Evolutionary conservation across 2,113 vertebrate genomes (phyloP), one percentile per base, ranked within the genome.

Genomic region (Solea solea): DNA sequence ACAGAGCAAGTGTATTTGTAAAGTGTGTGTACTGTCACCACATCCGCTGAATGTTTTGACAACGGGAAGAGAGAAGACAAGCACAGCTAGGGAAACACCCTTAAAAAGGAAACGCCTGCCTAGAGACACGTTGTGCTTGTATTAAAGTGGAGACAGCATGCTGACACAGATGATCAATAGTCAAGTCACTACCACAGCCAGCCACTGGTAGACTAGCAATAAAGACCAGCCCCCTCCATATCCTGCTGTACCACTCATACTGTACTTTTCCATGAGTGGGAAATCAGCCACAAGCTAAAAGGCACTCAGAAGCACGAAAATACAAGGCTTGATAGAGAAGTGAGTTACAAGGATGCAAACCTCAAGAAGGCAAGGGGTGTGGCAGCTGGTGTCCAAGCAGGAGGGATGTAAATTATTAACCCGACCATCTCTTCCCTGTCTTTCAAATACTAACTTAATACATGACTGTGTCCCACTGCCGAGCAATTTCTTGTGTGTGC

Each of bases 41-140:
- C 86, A 89, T 91, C 86, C 80, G 81, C 81, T 82, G 41, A 77
- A 72, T 86, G 86, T 90, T 90, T 88, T 88, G 73, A 88, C 82
- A 88, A 86, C 81, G 78, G 79, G 63, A 83, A 84, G 75, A 87
- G 73, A 73, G 40, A 72, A 83, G 52, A 72, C 52, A 12, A 82
- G 63, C 72, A 64, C 56, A 71, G 65, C 63, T 40, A 82, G 69
- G 84, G 83, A 87, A 89, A 87, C 89, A 75, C 87, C 86, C 83
- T 75, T 62, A 53, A 74, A 83, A 83, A 90, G 85, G 82, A 89
- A 91, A 79, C 72, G 66, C 72, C 85, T 83, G 80, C 78, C 72
- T 51, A 64, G 51, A 74, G 74, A 82, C 66, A 21, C 72, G 54
- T 11, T 21, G 28, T 44, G 1, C 41, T 74, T 0, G 1, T 67